Evolutionary conservation across 2,113 vertebrate species (phyloP).

Genomic region (Alosa alosa): DNA sequence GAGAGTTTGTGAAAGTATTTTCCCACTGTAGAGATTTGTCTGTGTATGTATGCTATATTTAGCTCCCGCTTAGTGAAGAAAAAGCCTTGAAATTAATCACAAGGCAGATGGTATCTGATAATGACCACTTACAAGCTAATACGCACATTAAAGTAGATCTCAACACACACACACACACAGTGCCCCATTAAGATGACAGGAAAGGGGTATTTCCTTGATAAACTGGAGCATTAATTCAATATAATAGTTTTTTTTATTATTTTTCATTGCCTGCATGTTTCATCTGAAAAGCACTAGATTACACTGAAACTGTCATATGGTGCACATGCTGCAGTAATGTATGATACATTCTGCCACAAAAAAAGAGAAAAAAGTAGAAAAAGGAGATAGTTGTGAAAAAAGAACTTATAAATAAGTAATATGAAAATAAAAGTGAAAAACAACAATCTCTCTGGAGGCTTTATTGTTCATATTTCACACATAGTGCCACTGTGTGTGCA

Average conservation of each 20-base stretch:
- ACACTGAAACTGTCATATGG: not conserved
- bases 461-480: too few species aligned
- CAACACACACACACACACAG: not conserved
- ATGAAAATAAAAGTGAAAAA: not conserved
- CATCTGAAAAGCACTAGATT: not conserved
- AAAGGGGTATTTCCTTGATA: not conserved
- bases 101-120: not conserved
- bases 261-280: not conserved
- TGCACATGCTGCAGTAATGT: not conserved
- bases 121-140: slow-evolving; percentile 9
- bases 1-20: not conserved
- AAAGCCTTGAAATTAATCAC: slow-evolving; percentile 1
- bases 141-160: not conserved
- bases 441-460: too few species aligned
- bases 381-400: not conserved
- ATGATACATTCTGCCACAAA: not conserved
- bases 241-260: not conserved
- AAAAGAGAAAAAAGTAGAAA: not conserved
- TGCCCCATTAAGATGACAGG: not conserved
- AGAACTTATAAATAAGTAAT: not conserved
- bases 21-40: not conserved
- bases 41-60: not conserved
- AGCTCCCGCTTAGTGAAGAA: not conserved
- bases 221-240: slow-evolving; percentile 1
- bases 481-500: too few species aligned